Conservation (phyloP, 2,113 vertebrate genomes). For the Aix galericulata region DNA sequence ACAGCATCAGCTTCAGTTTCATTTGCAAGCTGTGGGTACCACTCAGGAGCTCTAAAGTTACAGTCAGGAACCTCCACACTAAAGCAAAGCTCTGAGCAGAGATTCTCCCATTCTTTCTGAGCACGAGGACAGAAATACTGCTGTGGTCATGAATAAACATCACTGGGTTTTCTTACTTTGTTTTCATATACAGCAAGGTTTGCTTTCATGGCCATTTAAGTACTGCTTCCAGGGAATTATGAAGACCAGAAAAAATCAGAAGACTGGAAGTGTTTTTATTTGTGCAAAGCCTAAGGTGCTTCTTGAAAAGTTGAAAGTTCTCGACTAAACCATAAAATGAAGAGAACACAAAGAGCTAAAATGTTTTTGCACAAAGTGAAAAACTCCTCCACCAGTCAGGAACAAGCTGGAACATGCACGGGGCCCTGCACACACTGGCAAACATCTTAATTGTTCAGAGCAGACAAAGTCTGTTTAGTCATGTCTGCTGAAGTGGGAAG, state of each 20-base stretch:
- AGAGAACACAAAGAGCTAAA: background rate
- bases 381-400: background rate
- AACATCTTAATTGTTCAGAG: constrained; percentile 42
- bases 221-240: background rate
- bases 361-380: background rate
- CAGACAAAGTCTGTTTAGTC: constrained; percentile 68
- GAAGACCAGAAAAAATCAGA: background rate
- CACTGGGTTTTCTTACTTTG: background rate
- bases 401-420: constrained; percentile 50
- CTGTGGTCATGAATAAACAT: background rate
- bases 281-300: background rate
- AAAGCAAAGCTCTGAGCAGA: background rate
- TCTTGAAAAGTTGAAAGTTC: background rate
- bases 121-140: background rate
- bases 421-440: constrained; percentile 27
- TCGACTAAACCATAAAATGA: background rate
- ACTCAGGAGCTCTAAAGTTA: background rate
- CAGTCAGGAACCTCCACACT: background rate
- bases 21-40: background rate
- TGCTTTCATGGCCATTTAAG: background rate
- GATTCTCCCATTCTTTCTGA: background rate
- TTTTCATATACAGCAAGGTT: background rate
- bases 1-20: background rate
- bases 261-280: background rate
- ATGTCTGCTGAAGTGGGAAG: constrained; percentile 56